Conservation (phyloP, 2,797 vertebrate species). For the Echeneis naucrates region DNA sequence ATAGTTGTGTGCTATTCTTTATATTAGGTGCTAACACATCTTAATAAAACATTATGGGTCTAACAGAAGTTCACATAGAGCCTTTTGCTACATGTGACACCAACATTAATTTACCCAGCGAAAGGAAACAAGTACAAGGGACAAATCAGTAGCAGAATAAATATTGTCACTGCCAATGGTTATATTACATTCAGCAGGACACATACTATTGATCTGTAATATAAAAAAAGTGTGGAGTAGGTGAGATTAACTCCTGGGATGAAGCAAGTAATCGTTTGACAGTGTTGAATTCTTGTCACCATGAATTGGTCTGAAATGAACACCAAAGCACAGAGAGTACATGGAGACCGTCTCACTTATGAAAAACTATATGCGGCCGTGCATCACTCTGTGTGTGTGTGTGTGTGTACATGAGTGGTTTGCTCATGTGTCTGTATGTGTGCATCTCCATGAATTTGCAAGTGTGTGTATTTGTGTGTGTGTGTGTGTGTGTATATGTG, state of each 20-base stretch:
- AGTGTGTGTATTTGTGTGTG: constrained; percentile 71
- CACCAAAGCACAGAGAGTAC: constrained; percentile 59
- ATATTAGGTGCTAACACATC: background rate
- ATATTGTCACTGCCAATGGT: constrained; percentile 12
- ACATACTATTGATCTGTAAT: constrained; percentile 32
- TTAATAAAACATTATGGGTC: background rate
- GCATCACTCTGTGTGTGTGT: constrained; percentile 27
- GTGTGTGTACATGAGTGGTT: constrained; percentile 29
- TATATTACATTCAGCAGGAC: background rate
- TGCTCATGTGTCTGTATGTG: constrained; percentile 21
- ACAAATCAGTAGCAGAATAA: background rate
- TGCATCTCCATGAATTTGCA: constrained; percentile 38
- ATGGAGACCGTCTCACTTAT: constrained; percentile 53
- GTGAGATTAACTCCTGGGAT: constrained; percentile 22
- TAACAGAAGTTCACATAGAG: background rate
- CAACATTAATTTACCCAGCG: background rate
- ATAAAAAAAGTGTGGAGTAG: constrained; percentile 21
- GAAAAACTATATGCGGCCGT: constrained; percentile 45
- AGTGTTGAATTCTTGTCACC: constrained; percentile 40
- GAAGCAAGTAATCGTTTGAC: constrained; percentile 21
- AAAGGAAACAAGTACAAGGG: background rate
- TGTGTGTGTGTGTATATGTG: constrained; percentile 73
- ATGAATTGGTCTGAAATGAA: constrained; percentile 69
- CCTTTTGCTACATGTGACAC: background rate
- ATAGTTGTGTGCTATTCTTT: background rate